Percentiles rank a stretch among this genome's conserved stretches.
Conservation (phyloP, 35 echinoderm and acorn worm species). For the Ptychodera flava region DNA sequence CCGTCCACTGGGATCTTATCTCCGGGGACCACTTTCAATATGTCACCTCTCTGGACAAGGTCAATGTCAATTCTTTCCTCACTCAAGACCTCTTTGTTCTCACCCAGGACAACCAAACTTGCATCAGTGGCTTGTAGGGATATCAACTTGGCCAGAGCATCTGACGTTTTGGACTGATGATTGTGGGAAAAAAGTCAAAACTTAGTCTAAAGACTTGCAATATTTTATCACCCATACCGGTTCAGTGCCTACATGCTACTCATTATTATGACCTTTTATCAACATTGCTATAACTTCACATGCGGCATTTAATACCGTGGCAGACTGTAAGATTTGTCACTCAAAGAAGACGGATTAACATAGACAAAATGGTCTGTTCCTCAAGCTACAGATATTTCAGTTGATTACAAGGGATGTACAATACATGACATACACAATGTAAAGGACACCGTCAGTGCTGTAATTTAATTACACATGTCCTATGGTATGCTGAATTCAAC, state of each 20-base stretch:
- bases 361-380: no score
- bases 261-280: neutral
- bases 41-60: constrained; percentile 66
- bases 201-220: neutral
- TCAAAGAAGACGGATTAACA: no score
- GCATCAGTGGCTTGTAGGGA: constrained; percentile 91
- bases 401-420: no score
- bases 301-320: no score
- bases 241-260: neutral
- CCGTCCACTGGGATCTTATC: constrained; percentile 94
- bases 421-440: no score
- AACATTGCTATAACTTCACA: neutral
- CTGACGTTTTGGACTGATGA: constrained; percentile 82
- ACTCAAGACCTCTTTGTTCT: constrained; percentile 47
- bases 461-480: no score
- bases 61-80: constrained; percentile 70
- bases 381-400: no score
- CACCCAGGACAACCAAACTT: constrained; percentile 54
- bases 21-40: constrained; percentile 77
- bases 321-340: no score
- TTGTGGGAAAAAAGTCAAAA: no score
- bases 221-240: constrained; percentile 3
- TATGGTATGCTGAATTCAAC: no score
- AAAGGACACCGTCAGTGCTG: no score
- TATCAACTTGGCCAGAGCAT: constrained; percentile 95